Base-by-base conservation (phyloP, 1,140 invertebrate species). In the Zaprionus kolodkinae region DNA sequence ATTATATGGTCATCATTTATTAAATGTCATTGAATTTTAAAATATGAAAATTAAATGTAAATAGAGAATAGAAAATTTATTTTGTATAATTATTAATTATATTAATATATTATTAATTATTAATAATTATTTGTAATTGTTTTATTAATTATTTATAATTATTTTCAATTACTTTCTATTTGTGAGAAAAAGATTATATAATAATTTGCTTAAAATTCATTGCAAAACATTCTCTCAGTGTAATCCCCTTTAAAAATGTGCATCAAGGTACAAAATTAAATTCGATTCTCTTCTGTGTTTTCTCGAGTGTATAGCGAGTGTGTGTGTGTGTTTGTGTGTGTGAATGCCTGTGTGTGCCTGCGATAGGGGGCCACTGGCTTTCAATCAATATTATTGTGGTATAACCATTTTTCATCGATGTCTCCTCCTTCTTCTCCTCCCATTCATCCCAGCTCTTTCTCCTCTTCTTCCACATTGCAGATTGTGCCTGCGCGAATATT, bases 401-500 rank as follows among this genome's bases (percentile, higher is more conserved):
- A 85, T 85, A 85, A 81, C 72, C 75, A 89, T 88, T 90, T 90
- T 90, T 85, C 80, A 91, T 91, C 78, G 60, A 38, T 35, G 35
- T 57, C 33, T 25, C 12, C 21, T 45, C n/a, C 40, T 15, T 0
- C n/a, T 43, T 0, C 6, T 43, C n/a, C 38, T 40, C 3, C 2
- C 21, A 21, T 21, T 2, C 21, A 1, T 21, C 21, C 21, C 21
- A n/a, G 1, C 21, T 21, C 21, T 21, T 21, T 21, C 21, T 21
- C 1, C 21, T 21, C 21, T 21, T 0, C n/a, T n/a, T n/a, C n/a
- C 40, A n/a, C 63, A 75, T 75, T 91, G 59, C 84, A 94, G 94
- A 78, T 93, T 98, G 71, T 96, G 98, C 93, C 93, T 99, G 56
- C 98, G 98, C 93, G 97, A 99, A 90, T 99, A 99, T 93, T 99